phyloP scores from a whole-genome alignment of 2,888 invertebrate genomes.

The Hirtodrosophila trivittata region DNA sequence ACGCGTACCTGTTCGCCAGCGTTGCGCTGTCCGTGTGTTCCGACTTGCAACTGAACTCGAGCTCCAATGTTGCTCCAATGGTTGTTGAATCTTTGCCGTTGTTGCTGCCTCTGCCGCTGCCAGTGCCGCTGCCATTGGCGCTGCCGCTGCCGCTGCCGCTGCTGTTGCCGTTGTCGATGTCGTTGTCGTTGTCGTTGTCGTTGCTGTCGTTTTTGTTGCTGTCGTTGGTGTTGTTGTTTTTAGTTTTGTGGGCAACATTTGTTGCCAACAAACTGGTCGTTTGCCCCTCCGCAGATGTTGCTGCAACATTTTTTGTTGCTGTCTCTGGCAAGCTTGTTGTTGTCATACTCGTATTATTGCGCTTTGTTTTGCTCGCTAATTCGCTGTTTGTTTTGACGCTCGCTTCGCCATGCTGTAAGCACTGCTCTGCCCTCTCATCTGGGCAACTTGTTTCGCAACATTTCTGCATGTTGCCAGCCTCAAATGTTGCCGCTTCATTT shows the following conservation, averaged over 20 bases:
- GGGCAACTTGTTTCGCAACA: slow-evolving; percentile 68
- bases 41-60: slow-evolving; percentile 82
- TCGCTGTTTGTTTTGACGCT: slow-evolving; percentile 75
- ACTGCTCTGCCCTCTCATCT: slow-evolving; percentile 37
- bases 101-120: slow-evolving; percentile 12
- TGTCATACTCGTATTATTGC: slow-evolving; percentile 34
- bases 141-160: slow-evolving; percentile 5
- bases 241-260: slow-evolving; percentile 44
- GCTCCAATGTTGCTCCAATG: slow-evolving; percentile 55
- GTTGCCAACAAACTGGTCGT: slow-evolving; percentile 58
- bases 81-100: slow-evolving; percentile 42
- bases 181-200: slow-evolving; percentile 24
- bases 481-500: slow-evolving; percentile 23
- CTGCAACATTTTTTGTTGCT: slow-evolving; percentile 47
- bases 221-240: slow-evolving; percentile 37
- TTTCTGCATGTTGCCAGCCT: slow-evolving; percentile 39
- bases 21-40: slow-evolving; percentile 82
- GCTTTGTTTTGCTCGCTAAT: slow-evolving; percentile 80
- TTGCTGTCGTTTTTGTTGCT: slow-evolving; percentile 24
- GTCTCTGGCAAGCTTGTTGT: slow-evolving; percentile 7
- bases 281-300: slow-evolving; percentile 62
- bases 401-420: slow-evolving; percentile 48
- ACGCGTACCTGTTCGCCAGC: slow-evolving; percentile 82
- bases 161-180: slow-evolving; percentile 1
- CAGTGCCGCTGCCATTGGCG: slow-evolving; percentile 2